A percentile compares a stretch with the other conserved stretches of the same genome.
Conservation (phyloP, 2,113 vertebrate species). For the Athene cunicularia region DNA sequence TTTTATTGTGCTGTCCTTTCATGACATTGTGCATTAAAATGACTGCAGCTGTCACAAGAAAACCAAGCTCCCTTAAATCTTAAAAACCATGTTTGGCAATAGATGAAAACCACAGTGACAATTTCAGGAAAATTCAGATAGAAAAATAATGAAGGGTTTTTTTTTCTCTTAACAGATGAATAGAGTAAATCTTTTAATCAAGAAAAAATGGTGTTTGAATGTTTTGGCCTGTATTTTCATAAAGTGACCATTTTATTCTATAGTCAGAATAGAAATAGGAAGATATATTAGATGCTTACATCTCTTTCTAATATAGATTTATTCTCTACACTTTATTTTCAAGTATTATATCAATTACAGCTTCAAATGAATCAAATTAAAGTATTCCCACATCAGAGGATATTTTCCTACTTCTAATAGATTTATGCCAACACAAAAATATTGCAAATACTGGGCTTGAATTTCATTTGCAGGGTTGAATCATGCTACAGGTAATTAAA, state of each 20-base stretch:
- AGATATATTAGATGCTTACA: not conserved
- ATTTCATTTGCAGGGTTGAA: not conserved
- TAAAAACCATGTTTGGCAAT: slow-evolving; percentile 36
- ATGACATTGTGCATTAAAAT: slow-evolving; percentile 68
- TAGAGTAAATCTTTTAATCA: not conserved
- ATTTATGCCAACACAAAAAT: not conserved
- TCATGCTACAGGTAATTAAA: not conserved
- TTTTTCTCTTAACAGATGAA: not conserved
- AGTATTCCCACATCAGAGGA: not conserved
- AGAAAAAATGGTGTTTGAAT: not conserved
- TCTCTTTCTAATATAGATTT: not conserved
- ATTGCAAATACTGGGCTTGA: not conserved
- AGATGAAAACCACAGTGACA: slow-evolving; percentile 18
- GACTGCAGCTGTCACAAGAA: slow-evolving; percentile 60
- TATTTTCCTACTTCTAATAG: not conserved
- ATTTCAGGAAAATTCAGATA: slow-evolving; percentile 28
- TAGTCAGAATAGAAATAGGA: not conserved
- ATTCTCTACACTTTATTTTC: not conserved
- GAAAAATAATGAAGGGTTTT: not conserved
- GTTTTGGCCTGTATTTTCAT: not conserved
- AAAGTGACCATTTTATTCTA: not conserved
- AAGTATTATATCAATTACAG: not conserved
- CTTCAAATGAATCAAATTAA: not conserved
- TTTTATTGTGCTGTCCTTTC: slow-evolving; percentile 68
- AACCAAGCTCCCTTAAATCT: slow-evolving; percentile 60